Evolutionary conservation across 2,113 vertebrate genomes (phyloP), one percentile per base, ranked within the genome.

Genomic region (Lophotis ruficrista): DNA sequence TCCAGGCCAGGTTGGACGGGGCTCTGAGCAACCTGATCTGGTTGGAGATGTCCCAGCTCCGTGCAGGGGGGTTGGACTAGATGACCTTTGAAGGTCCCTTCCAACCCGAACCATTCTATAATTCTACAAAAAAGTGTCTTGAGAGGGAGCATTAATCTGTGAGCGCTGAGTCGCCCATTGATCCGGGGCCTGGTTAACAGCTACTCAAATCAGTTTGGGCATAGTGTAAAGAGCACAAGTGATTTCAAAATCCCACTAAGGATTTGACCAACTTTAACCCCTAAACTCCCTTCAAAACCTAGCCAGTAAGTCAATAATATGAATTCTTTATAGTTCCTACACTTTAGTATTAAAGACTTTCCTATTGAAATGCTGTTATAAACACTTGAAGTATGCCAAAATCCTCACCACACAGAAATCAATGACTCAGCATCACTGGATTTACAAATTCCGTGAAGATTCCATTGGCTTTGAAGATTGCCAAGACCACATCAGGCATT

Each of bases 141-240:
- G 27, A 41, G 45, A 69, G 35, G 35, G 28, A 70, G 31, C 2
- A 23, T 27, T 28, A 54, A n/a, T 20, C 45, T 22, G 5, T 21
- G n/a, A 77, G 31, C 37, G 27, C 1, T 58, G 56, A 65, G n/a
- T 3, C 35, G 11, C 19, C 45, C 53, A 48, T 38, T 41, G 38
- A 83, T 82, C 23, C 0, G 0, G 24, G 19, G 30, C 57, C 69
- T 76, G 35, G 19, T 56, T 65, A 82, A 54, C 45, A 73, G 38
- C n/a, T 41, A 4, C 50, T 72, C 53, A 60, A 77, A 54, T 8
- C 62, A 45, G 37, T 69, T 72, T 66, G 19, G 71, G n/a, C 9
- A 2, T 0, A n/a, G 50, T 19, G 18, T 41, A 54, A 58, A 58
- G 7, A 45, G 21, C 6, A 20, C 0, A 0, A 54, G 37, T 25